Base-by-base conservation (phyloP, 2,888 invertebrate genomes). In the Athrips mouffetella region DNA sequence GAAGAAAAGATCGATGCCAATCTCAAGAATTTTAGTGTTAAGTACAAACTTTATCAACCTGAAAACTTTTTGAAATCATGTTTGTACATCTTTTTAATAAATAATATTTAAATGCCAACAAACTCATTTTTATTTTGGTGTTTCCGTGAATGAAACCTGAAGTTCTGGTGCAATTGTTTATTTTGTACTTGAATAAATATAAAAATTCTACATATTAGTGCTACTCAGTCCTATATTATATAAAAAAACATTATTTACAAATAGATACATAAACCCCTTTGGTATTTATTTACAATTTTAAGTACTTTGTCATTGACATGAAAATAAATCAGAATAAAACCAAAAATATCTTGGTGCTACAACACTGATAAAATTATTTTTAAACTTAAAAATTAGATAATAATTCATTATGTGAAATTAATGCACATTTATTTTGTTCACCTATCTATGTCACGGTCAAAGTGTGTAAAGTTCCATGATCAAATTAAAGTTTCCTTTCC, bases 1-100 rank as follows among this genome's bases (percentile, higher is more conserved):
- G 44, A 40, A n/a, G 1, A 40, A 21, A 27, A 53, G 54, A 39
- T 63, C 61, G 70, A 68, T 70, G 76, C 74, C 77, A 77, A 75
- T 64, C 59, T 53, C 51, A 25, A 50, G 13, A 47, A 48, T 45
- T 33, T 52, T 52, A 59, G 57, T 57, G 58, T 55, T 51, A 59
- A 55, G 58, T 58, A 63, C 53, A 50, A 58, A 58, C 53, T 59
- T n/a, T 48, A 65, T 61, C 61, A 70, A 70, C 62, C 64, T 68
- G 61, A 63, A 49, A 51, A 52, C 45, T 55, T 65, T 70, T 66
- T 60, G 51, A 63, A 57, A 65, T 57, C 54, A 58, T 65, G 58
- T 74, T 70, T 67, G 60, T 47, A 56, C 66, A 64, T 60, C 50
- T 64, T 62, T 69, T 68, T 60, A 18, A 25, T 25, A 23, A 40